Percentiles rank a stretch among this genome's conserved stretches.
Evolutionary conservation across 2,113 vertebrate species (phyloP).

Genomic region (Coryphaenoides rupestris): DNA sequence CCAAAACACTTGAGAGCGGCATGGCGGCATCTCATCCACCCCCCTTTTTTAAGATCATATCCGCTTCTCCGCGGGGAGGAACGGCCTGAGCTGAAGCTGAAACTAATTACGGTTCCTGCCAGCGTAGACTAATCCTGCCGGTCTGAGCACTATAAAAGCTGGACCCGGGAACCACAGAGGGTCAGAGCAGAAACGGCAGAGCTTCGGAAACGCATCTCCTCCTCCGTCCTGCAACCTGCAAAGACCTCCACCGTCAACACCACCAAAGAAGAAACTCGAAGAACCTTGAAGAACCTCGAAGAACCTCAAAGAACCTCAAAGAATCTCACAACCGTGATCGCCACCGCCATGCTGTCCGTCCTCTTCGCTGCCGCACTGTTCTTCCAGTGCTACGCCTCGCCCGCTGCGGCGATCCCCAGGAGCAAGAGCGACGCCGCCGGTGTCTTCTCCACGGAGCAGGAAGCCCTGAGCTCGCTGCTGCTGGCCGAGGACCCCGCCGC

Average conservation of each 20-base stretch:
- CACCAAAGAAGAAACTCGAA: slow-evolving; percentile 3
- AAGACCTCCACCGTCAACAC: background rate
- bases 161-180: background rate
- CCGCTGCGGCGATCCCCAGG: slow-evolving; percentile 40
- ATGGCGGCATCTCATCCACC: slow-evolving; percentile 38
- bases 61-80: slow-evolving; percentile 30
- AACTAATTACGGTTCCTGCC: slow-evolving; percentile 13
- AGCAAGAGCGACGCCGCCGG: slow-evolving; percentile 50
- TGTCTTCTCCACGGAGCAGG: slow-evolving; percentile 56
- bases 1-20: slow-evolving; percentile 48
- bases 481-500: slow-evolving; percentile 50
- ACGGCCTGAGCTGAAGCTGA: slow-evolving; percentile 12
- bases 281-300: no score
- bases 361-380: slow-evolving; percentile 56
- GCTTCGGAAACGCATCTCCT: slow-evolving; percentile 7
- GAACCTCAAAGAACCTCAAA: background rate
- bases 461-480: slow-evolving; percentile 43
- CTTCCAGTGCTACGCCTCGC: slow-evolving; percentile 37
- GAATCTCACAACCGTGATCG: slow-evolving; percentile 25
- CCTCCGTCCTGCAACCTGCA: background rate
- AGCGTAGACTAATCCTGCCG: slow-evolving; percentile 28
- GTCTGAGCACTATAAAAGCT: slow-evolving; percentile 60
- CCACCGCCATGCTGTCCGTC: slow-evolving; percentile 43
- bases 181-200: slow-evolving; percentile 29
- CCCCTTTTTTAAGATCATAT: slow-evolving; percentile 34